Base-by-base conservation (phyloP, 2,113 vertebrate genomes). In the Hepsetus odoe region DNA sequence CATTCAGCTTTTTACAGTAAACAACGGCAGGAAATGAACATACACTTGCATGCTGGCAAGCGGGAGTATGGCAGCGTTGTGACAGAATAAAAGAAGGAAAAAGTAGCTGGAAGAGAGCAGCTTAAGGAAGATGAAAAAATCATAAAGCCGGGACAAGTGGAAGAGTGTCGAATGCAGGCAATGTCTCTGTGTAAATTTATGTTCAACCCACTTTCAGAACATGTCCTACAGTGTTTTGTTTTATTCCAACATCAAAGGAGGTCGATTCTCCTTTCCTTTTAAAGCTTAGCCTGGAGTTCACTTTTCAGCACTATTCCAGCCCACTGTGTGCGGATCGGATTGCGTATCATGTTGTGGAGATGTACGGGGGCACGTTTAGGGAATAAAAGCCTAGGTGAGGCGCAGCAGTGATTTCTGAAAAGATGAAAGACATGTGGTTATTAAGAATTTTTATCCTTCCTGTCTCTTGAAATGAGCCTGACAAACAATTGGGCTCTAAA, bases 401-500 rank as follows among this genome's bases (percentile, higher is more conserved):
- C 62, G 74, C 28, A 24, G 66, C 62, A 53, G 58, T 59, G 68
- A 82, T 82, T 79, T 84, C 40, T 83, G 65, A 76, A 74, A 74
- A 86, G 84, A 88, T 86, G 77, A 86, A 87, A 87, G 81, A 56
- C 22, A n/a, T 83, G 82, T 26, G 64, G 80, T 80, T 83, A 66
- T 75, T 69, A 77, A 74, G 68, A 76, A 76, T 80, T 72, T 79
- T 82, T 67, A 66, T 77, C 75, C 75, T 84, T 81, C 69, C 80
- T 62, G 56, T 58, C 72, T 72, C 53, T 74, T 73, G 76, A 80
- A 86, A 71, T 74, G 28, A 84, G 58, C 66, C 75, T 62, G 80
- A 83, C 75, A 76, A 78, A 86, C 82, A 73, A 78, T 80, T 82
- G 76, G 79, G 55, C 81, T 80, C 30, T 71, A 30, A 42, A 80